Evolutionary conservation across 2,113 vertebrate species (phyloP), one percentile per base, ranked within the genome.

Genomic region (Axis porcinus): DNA sequence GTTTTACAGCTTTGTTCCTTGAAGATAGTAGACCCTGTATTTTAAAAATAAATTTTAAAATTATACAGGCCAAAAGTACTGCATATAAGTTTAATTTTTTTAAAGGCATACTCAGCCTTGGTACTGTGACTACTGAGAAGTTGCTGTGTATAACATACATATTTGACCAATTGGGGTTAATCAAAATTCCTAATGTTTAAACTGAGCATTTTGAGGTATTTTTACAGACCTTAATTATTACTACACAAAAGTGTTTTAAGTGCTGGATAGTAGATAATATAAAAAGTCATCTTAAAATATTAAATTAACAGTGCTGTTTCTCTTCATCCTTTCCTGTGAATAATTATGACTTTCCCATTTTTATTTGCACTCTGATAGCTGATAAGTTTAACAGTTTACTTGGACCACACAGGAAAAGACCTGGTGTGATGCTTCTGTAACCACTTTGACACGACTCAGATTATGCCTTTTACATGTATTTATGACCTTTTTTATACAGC

Each of bases 161-260:
- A 86, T 52, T 94, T 94, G 92, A 96, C 50, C 30, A 92, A 1
- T 85, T 60, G 17, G 19, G 89, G 6, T 92, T 96, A 96, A 79
- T 96, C 86, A 85, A 92, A 95, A 83, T 89, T 91, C 15, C 92
- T 96, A 62, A 81, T 96, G 40, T 92, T 90, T 95, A 83, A 92
- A 89, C 6, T 43, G 15, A 82, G 7, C 1, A 60, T 82, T 92
- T 94, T 40, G 92, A 1, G 67, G 2, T 57, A 85, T 98, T 90
- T 98, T 87, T 52, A 81, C 88, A 62, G n/a, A 36, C 2, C 14
- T 87, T 52, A 95, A 43, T 84, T 83, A 55, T 74, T 95, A 74
- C 28, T 91, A 8, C 81, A 23, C 19, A 43, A 17, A 92, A 86
- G 45, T 78, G 82, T 92, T 40, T 97, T 91, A 96, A 84, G 5